A percentile compares a stretch with the other conserved stretches of the same genome.
Evolutionary conservation across 2,888 invertebrate genomes (phyloP).

Genomic region (Myathropa florea): DNA sequence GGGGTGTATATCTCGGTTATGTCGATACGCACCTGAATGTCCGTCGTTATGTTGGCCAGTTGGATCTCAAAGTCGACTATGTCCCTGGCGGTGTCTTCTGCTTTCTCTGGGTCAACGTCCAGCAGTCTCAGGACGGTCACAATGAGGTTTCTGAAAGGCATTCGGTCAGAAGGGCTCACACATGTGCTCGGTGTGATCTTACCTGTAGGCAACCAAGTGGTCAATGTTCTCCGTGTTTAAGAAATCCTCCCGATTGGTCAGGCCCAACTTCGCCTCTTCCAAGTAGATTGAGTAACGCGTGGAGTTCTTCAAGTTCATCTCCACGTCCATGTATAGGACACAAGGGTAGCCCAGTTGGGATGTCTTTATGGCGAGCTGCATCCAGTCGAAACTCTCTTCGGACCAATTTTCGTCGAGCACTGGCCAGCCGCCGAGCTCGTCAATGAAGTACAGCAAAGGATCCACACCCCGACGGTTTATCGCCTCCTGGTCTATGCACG

Average conservation of each 20-base stretch:
- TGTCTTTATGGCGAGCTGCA: conserved; percentile 48
- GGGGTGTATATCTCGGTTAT: conserved; percentile 51
- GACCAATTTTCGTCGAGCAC: conserved; percentile 66
- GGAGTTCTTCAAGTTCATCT: conserved; percentile 59
- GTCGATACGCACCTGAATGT: conserved; percentile 39
- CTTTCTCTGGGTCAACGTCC: conserved; percentile 58
- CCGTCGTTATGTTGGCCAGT: conserved; percentile 69
- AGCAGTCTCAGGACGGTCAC: conserved; percentile 60
- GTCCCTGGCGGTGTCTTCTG: conserved; percentile 64
- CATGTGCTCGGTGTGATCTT: neutral
- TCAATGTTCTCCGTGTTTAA: conserved; percentile 36
- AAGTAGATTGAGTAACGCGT: conserved; percentile 52
- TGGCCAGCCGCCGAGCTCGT: conserved; percentile 66
- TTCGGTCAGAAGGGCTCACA: neutral
- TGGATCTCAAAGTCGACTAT: conserved; percentile 72
- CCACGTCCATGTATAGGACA: conserved; percentile 37
- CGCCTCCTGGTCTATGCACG: conserved; percentile 47
- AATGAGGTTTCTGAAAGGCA: conserved; percentile 42
- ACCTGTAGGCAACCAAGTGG: conserved; percentile 65
- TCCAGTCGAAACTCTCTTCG: conserved; percentile 53
- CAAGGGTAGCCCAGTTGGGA: conserved; percentile 21
- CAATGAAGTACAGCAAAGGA: conserved; percentile 62
- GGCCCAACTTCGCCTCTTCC: conserved; percentile 44
- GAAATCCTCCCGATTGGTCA: conserved; percentile 59
- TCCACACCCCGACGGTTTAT: conserved; percentile 54